phyloP scores from a whole-genome alignment of 2,113 vertebrate genomes.

The Alectura lathami region DNA sequence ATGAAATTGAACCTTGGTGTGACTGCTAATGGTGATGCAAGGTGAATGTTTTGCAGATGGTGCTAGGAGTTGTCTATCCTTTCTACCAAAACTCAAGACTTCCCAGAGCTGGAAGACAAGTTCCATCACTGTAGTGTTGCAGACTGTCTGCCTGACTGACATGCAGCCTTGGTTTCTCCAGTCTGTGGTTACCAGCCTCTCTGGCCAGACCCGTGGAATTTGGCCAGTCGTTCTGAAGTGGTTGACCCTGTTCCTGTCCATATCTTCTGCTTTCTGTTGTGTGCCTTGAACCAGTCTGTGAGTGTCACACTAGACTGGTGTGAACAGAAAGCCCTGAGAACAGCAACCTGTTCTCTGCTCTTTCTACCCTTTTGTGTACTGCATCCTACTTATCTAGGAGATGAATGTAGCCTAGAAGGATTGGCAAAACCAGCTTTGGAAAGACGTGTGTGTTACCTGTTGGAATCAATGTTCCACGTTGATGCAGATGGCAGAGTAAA shows the following conservation, averaged over 20 bases:
- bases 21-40: neutral
- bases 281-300: neutral
- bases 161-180: neutral
- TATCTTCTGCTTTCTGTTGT: neutral
- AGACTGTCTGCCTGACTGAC: neutral
- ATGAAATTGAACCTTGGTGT: neutral
- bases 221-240: neutral
- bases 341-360: neutral
- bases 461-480: neutral
- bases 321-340: neutral
- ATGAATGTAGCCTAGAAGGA: neutral
- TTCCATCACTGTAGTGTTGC: neutral
- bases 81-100: neutral
- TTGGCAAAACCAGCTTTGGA: neutral
- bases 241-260: neutral
- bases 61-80: neutral
- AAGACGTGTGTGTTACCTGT: neutral
- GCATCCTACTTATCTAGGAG: neutral
- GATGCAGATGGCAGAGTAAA: neutral
- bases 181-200: neutral
- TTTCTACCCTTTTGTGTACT: neutral
- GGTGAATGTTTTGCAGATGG: neutral
- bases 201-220: neutral
- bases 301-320: neutral
- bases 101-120: neutral